Evolutionary conservation across 2,113 vertebrate genomes (phyloP).

Genomic region (Eolophus roseicapilla): DNA sequence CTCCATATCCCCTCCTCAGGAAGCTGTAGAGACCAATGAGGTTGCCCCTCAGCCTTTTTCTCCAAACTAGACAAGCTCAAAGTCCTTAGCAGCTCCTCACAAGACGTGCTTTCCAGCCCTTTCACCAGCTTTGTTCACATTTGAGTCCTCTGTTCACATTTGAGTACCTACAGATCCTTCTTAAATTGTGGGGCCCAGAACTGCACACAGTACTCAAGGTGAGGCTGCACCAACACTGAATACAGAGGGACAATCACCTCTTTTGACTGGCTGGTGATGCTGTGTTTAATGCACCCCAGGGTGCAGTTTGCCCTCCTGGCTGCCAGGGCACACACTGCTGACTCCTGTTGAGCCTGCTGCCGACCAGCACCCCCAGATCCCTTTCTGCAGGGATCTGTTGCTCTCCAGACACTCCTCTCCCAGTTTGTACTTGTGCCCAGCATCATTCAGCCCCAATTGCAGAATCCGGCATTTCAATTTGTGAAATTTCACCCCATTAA

Average conservation of each 20-base stretch:
- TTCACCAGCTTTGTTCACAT: not conserved
- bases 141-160: not conserved
- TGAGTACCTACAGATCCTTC: not conserved
- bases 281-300: not conserved
- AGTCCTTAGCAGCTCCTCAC: not conserved
- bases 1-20: not conserved
- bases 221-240: not conserved
- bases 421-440: not conserved
- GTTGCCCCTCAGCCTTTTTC: not conserved
- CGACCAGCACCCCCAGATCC: no score
- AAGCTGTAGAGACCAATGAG: not conserved
- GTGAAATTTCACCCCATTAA: not conserved
- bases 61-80: not conserved
- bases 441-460: fast-evolving
- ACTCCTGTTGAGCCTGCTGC: not conserved
- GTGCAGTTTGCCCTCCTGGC: fast-evolving
- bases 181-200: not conserved
- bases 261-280: not conserved
- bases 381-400: not conserved
- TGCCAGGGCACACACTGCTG: not conserved
- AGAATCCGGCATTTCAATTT: not conserved
- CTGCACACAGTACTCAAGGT: not conserved
- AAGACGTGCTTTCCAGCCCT: not conserved
- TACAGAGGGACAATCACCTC: not conserved
- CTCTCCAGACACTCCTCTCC: not conserved